Conservation (phyloP, 2,113 vertebrate species). For the Phyllostomus hastatus region DNA sequence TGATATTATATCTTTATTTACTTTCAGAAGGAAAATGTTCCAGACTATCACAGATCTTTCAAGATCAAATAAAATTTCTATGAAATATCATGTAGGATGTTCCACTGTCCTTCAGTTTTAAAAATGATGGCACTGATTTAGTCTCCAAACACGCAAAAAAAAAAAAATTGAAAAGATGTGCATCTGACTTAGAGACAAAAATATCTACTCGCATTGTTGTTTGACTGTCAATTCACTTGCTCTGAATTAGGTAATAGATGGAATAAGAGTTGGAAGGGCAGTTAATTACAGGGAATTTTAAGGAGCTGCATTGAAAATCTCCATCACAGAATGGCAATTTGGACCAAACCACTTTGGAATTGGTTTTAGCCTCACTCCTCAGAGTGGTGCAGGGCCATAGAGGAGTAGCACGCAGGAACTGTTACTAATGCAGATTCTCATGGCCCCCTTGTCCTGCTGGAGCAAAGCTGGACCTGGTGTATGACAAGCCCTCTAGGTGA, state of each 20-base stretch:
- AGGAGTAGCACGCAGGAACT: not conserved
- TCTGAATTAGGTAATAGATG: not conserved
- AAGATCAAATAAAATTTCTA: constrained; percentile 19
- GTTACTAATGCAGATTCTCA: not conserved
- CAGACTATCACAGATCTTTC: not conserved
- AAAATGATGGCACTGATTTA: not conserved
- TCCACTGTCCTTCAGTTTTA: not conserved
- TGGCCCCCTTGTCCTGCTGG: not conserved
- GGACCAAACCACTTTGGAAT: not conserved
- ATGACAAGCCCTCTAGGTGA: not conserved
- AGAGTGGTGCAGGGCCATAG: not conserved
- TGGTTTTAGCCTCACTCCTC: not conserved
- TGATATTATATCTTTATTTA: not conserved
- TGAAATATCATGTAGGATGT: not conserved
- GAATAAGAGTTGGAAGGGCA: not conserved
- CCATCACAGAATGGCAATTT: not conserved
- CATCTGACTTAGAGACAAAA: not conserved
- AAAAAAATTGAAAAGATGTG: not conserved
- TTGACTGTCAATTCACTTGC: not conserved
- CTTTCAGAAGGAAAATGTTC: not conserved
- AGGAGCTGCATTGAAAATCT: not conserved
- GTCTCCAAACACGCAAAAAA: not conserved
- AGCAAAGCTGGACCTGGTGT: not conserved
- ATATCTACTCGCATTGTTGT: not conserved
- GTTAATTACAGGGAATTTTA: not conserved